Conservation (phyloP, 2,888 invertebrate species). For the Yponomeuta plumbellus region DNA sequence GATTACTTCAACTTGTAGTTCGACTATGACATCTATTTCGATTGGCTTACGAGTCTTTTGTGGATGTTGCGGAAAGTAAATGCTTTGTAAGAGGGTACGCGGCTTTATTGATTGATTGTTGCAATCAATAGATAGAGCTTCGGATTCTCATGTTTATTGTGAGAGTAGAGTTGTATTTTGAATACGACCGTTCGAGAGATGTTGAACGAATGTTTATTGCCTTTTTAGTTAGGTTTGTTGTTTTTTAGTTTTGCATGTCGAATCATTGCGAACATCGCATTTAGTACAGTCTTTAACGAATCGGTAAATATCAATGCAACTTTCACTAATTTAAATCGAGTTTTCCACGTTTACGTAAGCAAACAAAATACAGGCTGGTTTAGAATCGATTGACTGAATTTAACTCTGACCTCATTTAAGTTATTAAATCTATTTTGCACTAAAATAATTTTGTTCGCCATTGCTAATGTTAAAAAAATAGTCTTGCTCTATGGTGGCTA, state of each 20-base stretch:
- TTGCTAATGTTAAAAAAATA: neutral
- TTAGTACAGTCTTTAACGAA: neutral
- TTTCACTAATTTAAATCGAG: neutral
- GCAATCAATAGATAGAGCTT: neutral
- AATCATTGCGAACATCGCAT: neutral
- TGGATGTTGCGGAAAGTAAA: neutral
- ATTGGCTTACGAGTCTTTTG: neutral
- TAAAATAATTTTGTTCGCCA: neutral
- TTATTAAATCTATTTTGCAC: neutral
- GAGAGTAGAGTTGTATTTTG: neutral
- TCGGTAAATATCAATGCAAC: neutral
- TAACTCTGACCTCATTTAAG: neutral
- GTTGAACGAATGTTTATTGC: neutral
- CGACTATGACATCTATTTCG: neutral
- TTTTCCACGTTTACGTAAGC: neutral
- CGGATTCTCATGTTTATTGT: neutral
- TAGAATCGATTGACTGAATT: neutral
- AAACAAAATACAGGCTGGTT: neutral
- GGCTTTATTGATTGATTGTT: neutral
- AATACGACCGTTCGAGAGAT: neutral
- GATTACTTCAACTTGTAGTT: neutral
- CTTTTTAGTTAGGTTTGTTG: neutral
- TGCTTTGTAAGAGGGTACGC: conserved; percentile 4
- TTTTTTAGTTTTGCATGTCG: neutral
- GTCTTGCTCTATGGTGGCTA: too few relatives aligned